These are phyloP conservation scores for Forbesichthys agassizii DNA, from an alignment of 2,113 vertebrate species.

Conservation along the genomic window DNA sequence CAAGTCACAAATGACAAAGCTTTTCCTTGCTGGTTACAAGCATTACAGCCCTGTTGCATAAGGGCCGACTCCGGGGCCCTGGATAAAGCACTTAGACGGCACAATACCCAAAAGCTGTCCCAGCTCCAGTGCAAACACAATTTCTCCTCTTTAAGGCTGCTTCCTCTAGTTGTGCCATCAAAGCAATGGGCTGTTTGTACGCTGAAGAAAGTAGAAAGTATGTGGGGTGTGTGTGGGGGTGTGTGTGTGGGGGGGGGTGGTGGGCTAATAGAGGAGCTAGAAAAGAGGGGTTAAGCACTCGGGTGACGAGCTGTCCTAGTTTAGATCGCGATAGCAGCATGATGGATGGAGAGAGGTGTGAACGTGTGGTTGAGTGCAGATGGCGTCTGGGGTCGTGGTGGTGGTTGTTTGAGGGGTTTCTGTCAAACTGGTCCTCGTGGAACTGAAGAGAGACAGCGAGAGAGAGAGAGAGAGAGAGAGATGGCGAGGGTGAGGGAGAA, in stretches of 20 bases:
- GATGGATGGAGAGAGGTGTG: too few relatives aligned
- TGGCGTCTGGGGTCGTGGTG: too few relatives aligned
- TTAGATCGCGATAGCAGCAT: too few relatives aligned
- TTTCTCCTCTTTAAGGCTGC: slow-evolving; percentile 34
- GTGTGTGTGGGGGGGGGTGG: slow-evolving; percentile 9
- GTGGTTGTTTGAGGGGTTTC: too few relatives aligned
- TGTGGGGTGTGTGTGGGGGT: slow-evolving; percentile 60
- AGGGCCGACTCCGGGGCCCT: slow-evolving; percentile 39
- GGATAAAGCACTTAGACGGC: slow-evolving; percentile 40
- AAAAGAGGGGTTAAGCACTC: too few relatives aligned
- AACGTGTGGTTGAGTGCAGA: too few relatives aligned
- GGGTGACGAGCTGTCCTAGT: too few relatives aligned
- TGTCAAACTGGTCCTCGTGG: too few relatives aligned
- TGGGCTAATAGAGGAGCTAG: too few relatives aligned
- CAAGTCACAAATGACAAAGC: slow-evolving; percentile 10
- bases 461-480: too few relatives aligned
- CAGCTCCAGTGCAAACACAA: slow-evolving; percentile 36
- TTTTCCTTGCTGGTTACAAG: slow-evolving; percentile 32
- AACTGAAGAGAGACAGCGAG: too few relatives aligned
- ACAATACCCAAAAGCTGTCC: slow-evolving; percentile 45
- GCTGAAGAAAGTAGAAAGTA: slow-evolving; percentile 51
- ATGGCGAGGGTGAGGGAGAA: too few relatives aligned
- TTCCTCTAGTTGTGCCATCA: slow-evolving; percentile 48
- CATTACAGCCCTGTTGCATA: slow-evolving; percentile 52
- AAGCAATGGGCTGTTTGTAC: slow-evolving; percentile 54